These are phyloP conservation scores for Prenolepis imparis DNA, from an alignment of 2,888 invertebrate genomes.

Conservation along the genomic window DNA sequence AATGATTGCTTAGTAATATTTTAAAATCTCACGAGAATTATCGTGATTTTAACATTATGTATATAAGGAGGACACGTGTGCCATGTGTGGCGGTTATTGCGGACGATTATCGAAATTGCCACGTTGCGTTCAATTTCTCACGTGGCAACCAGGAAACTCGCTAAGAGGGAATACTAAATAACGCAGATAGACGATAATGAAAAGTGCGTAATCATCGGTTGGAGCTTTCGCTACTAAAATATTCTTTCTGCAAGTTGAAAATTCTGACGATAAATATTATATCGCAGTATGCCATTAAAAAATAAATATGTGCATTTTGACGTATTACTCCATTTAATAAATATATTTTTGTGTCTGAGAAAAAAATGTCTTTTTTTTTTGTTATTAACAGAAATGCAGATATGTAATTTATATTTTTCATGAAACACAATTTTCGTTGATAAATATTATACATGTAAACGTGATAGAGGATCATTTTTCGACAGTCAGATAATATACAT, in stretches of 20 bases:
- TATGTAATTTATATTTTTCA: neutral
- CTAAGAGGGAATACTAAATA: slow-evolving; percentile 10
- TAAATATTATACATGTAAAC: neutral
- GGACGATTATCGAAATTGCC: slow-evolving; percentile 70
- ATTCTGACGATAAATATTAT: slow-evolving; percentile 13
- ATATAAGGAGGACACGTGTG: slow-evolving; percentile 50
- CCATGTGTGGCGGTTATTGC: slow-evolving; percentile 63
- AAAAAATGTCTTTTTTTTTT: neutral
- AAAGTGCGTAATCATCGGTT: slow-evolving; percentile 40
- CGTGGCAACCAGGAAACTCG: slow-evolving; percentile 52
- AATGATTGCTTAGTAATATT: slow-evolving; percentile 31
- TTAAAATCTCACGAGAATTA: slow-evolving; percentile 36
- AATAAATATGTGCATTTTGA: neutral
- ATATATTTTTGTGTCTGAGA: neutral
- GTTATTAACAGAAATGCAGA: neutral
- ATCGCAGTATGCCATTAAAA: neutral
- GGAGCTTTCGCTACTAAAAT: slow-evolving; percentile 31
- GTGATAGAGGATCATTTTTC: neutral
- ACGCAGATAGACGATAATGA: slow-evolving; percentile 31
- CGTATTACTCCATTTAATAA: neutral
- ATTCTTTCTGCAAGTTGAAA: slow-evolving; percentile 7
- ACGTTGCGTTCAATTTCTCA: slow-evolving; percentile 56
- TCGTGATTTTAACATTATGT: slow-evolving; percentile 41
- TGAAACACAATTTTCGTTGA: neutral
- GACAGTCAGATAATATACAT: slow-evolving; percentile 1